These are phyloP conservation scores for Dyspetes luteomarginatus DNA, from an alignment of 2,888 invertebrate genomes.

Conservation along the genomic window DNA sequence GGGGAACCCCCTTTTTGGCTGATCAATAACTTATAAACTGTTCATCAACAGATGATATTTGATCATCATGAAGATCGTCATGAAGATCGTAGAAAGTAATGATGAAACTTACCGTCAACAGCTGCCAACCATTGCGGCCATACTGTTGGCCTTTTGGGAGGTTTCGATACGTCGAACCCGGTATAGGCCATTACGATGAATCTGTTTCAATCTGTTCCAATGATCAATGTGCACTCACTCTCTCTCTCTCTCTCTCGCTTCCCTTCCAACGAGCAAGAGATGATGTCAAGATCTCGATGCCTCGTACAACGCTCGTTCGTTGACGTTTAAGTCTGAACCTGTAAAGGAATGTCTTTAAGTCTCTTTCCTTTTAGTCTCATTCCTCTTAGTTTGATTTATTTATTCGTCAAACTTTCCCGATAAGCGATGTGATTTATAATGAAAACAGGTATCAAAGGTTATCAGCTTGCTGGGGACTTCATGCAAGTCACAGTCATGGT, in stretches of 20 bases:
- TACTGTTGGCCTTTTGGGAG: constrained; percentile 42
- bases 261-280: constrained; percentile 6
- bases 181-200: constrained; percentile 52
- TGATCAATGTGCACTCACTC: background rate
- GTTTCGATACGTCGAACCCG: constrained; percentile 47
- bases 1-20: too few species aligned
- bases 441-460: constrained; percentile 18
- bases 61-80: background rate
- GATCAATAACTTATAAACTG: too few species aligned
- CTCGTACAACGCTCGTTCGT: background rate
- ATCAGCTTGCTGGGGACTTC: constrained; percentile 6
- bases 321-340: constrained; percentile 32
- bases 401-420: constrained; percentile 20
- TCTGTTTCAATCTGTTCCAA: constrained; percentile 41
- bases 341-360: background rate
- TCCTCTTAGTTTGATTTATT: background rate
- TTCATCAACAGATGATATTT: background rate
- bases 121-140: constrained; percentile 64
- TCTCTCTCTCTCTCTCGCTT: background rate
- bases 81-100: background rate
- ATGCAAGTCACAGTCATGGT: constrained; percentile 34
- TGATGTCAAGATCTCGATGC: constrained; percentile 3
- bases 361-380: background rate
- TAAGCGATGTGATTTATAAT: constrained; percentile 38
- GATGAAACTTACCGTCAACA: constrained; percentile 45